A percentile compares a stretch with the other conserved stretches of the same genome.
Evolutionary conservation across 2,888 invertebrate genomes (phyloP).

Genomic region (Lepidonotus clava): DNA sequence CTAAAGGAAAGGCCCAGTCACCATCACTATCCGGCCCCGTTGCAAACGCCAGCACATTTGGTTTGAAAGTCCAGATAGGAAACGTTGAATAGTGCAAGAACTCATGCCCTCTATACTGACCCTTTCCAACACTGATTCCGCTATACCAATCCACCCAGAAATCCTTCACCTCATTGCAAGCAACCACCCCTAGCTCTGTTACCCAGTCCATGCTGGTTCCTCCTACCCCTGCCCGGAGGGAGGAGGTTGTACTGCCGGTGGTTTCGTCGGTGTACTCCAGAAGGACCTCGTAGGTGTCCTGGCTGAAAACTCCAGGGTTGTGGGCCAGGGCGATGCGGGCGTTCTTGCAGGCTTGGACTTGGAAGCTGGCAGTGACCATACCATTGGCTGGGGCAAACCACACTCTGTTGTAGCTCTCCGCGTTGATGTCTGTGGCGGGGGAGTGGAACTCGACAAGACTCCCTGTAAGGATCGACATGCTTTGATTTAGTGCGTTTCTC

Average conservation of each 20-base stretch:
- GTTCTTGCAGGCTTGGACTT: background rate
- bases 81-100: background rate
- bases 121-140: background rate
- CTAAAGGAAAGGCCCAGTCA: slow-evolving; percentile 10
- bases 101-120: background rate
- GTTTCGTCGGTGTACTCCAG: background rate
- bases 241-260: background rate
- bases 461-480: background rate
- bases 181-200: background rate
- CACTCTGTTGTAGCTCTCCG: background rate
- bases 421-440: background rate
- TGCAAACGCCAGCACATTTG: background rate
- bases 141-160: background rate
- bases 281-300: background rate
- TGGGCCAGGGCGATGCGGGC: background rate
- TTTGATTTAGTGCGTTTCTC: no score
- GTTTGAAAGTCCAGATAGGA: background rate
- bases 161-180: background rate
- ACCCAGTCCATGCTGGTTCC: background rate
- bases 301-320: background rate
- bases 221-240: background rate
- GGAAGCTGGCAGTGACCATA: background rate
- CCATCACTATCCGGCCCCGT: slow-evolving; percentile 18
- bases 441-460: background rate
- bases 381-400: background rate